Evolutionary conservation across 2,888 invertebrate species (phyloP), one percentile per base, ranked within the genome.

Genomic region (Nomada flava): DNA sequence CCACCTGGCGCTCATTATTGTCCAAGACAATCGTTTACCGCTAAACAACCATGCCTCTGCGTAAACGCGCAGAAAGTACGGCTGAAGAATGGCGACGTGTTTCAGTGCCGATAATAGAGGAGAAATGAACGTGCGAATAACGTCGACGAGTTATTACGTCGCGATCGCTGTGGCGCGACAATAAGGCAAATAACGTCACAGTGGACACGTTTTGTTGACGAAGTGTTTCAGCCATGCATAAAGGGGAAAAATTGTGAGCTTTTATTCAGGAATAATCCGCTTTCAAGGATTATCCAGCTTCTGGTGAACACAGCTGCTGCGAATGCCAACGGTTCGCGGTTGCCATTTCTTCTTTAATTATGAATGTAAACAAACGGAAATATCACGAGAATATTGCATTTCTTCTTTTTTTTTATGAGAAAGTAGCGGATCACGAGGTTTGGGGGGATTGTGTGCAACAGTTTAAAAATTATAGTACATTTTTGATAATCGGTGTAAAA

Each of bases 211-310:
- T 44, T 55, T 57, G 11, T 29, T 52, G 23, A 7, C 13, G 10
- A 15, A 23, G 50, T 7, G 50, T 68, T 42, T 42, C 36, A n/a
- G 9, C 13, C 23, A 1, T 5, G 44, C 3, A 15, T n/a, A 11
- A 44, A 36, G 7, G n/a, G 50, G 18, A 13, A n/a, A n/a, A 64
- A 68, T 57, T 44, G 57, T n/a, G 53, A 26, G 15, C 15, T 26
- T 13, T 72, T 52, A 70, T 80, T 76, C 76, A 59, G 29, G 67
- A 76, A 81, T 84, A 63, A 72, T 81, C 68, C 76, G 73, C 57
- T 83, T 63, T 65, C 67, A 29, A 50, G 68, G 73, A 69, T 67
- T 75, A 63, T 47, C 47, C 15, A 3, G 47, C 1, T 18, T 42
- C 13, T 60, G 15, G 64, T 3, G 44, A 18, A 50, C 23, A 60